Evolutionary conservation across 2,113 vertebrate species (phyloP), one percentile per base, ranked within the genome.

Genomic region (Holacanthus passer): DNA sequence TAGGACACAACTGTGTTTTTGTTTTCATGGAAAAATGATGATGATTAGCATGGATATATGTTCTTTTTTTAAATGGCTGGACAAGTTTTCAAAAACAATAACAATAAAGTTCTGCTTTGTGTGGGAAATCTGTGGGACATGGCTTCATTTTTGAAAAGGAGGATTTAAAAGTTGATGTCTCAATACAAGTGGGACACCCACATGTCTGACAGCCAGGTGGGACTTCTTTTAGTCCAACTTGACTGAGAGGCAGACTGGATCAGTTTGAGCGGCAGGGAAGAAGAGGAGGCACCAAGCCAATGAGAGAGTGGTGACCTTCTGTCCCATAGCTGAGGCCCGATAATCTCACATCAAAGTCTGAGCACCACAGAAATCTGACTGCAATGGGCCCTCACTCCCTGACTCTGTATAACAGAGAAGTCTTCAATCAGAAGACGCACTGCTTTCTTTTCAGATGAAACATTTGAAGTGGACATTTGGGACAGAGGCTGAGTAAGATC

Each of bases 271-370:
- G 7, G 63, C 67, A 83, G 83, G 73, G 64, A 11, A 78, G 65
- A 71, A 81, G 48, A 41, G 75, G 63, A 65, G 68, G 77, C 63
- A 76, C 58, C 64, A 31, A 58, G 67, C 60, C 68, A 85, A 73
- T 70, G 88, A 90, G 82, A 82, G 79, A 87, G 84, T 31, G 63
- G 43, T 92, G 92, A 91, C 89, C 84, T 88, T 84, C 70, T 87
- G 73, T 89, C 87, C 66, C 82, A 66, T 52, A 88, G 79, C 81
- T 74, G 83, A 86, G 90, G 76, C 84, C 88, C 31, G 45, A 82
- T 91, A 92, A 92, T 92, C 90, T 91, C 88, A 90, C 86, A 90
- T 94, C 92, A 94, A 91, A 93, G 89, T 89, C 77, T n/a, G 45
- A 84, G 80, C 73, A 31, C 62, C 53, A 37, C 55, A 48, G 55